Percentiles rank a stretch among this genome's conserved stretches.
Evolutionary conservation across 2,888 invertebrate species (phyloP).

Genomic region (Craniophora ligustri): DNA sequence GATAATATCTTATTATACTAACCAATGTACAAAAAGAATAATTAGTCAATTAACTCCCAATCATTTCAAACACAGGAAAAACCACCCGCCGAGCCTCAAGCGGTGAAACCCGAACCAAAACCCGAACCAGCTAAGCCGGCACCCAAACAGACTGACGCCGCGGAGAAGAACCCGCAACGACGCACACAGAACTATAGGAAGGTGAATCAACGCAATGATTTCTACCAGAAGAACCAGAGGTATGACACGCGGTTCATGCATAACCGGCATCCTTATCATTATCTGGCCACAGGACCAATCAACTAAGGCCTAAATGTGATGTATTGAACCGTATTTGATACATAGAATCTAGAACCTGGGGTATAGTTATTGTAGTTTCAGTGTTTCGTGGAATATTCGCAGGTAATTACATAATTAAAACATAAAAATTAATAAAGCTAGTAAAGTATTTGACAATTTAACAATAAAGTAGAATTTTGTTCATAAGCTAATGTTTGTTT

Average conservation of each 20-base stretch:
- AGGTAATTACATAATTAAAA: too few relatives aligned
- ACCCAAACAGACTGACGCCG: constrained; percentile 67
- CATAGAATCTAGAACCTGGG: not conserved
- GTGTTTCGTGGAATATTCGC: too few relatives aligned
- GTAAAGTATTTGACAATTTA: not conserved
- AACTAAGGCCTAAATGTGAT: constrained; percentile 64
- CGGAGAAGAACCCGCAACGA: constrained; percentile 71
- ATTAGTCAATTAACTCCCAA: not conserved
- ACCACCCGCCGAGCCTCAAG: constrained; percentile 55
- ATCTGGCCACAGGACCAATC: constrained; percentile 84
- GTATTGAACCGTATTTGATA: constrained; percentile 40
- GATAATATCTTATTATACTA: too few relatives aligned
- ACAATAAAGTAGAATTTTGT: too few relatives aligned
- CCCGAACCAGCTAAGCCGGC: constrained; percentile 58
- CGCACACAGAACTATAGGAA: constrained; percentile 80
- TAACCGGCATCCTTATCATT: constrained; percentile 80
- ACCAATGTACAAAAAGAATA: too few relatives aligned
- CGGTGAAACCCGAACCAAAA: constrained; percentile 56
- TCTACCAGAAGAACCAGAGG: constrained; percentile 81
- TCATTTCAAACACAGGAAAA: constrained; percentile 65
- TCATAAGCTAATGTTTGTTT: too few relatives aligned
- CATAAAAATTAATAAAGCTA: too few relatives aligned
- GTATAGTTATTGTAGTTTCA: not conserved
- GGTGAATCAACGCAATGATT: constrained; percentile 74
- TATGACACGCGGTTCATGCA: constrained; percentile 81